Base-by-base conservation (phyloP, 1,140 invertebrate genomes). In the Drosophila carrolli region DNA sequence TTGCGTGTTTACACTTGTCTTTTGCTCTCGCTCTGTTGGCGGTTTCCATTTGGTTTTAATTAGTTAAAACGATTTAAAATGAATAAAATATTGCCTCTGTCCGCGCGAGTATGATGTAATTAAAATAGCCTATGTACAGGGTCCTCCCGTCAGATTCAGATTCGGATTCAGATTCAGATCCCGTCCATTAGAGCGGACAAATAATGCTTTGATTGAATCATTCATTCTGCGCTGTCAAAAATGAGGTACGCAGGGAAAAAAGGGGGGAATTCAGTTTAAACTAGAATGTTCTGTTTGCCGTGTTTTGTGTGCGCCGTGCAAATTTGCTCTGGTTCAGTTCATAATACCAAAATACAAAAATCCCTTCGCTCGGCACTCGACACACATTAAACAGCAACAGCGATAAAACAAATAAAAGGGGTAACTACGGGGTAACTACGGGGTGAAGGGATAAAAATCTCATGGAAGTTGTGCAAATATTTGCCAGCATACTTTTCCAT, bases 271-370 rank as follows among this genome's bases (percentile, higher is more conserved):
- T 9, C 63, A 40, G 40, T 37, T 50, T 13, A 47, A 71, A 57
- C 65, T 70, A 70, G 65, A 57, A 56, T 48, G 35, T n/a, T 48
- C n/a, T 54, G 43, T 74, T 40, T 75, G 58, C 35, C 43, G 44
- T 71, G 56, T 29, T 44, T 38, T 58, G 38, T 60, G 41, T 71
- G 54, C 7, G 38, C 47, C 23, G 56, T 61, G 70, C 56, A 73
- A 73, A 74, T 73, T 73, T 74, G 41, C 56, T 61, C 48, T 53
- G 68, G 55, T 44, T 76, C 43, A 60, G 61, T 77, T 77, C 55
- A 75, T 78, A 72, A 82, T 74, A 63, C 75, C 82, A 85, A 85
- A 85, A 85, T 82, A 82, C 82, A 82, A 88, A 81, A 84, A 73
- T 76, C 77, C 61, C 63, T 46, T 58, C 57, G 65, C 75, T 44